A percentile compares a stretch with the other conserved stretches of the same genome.
phyloP scores from a whole-genome alignment of 2,797 vertebrate genomes.

The Sebastes minor region DNA sequence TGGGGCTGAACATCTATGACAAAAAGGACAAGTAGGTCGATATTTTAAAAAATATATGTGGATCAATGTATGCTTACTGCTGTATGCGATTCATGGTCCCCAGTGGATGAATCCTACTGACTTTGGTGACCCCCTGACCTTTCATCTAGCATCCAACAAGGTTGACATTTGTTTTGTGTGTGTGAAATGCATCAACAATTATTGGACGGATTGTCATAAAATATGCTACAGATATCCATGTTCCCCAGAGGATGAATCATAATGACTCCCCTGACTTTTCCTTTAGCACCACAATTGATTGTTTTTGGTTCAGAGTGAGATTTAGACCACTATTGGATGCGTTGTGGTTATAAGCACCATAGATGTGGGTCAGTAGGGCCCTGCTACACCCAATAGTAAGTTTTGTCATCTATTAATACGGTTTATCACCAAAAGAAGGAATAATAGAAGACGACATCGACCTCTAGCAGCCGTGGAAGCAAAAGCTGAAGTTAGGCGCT shows the following conservation, averaged over 20 bases:
- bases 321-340: neutral
- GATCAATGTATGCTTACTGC: neutral
- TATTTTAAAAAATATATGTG: neutral
- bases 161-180: neutral
- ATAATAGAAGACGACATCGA: too few relatives aligned
- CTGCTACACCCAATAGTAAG: too few relatives aligned
- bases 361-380: too few relatives aligned
- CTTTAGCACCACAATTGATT: neutral
- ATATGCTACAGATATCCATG: neutral
- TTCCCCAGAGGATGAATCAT: neutral
- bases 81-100: neutral
- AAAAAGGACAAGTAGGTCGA: constrained; percentile 91
- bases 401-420: too few relatives aligned
- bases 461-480: too few relatives aligned
- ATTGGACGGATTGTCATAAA: neutral
- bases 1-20: constrained; percentile 97
- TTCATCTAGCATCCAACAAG: neutral
- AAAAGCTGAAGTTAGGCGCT: too few relatives aligned
- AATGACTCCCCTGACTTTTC: neutral
- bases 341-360: too few relatives aligned
- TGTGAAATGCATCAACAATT: neutral
- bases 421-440: too few relatives aligned
- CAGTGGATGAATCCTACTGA: neutral
- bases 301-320: too few relatives aligned
- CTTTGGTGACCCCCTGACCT: neutral